Base-by-base conservation (phyloP, 1,140 invertebrate species). In the Cotesia vestalis region DNA sequence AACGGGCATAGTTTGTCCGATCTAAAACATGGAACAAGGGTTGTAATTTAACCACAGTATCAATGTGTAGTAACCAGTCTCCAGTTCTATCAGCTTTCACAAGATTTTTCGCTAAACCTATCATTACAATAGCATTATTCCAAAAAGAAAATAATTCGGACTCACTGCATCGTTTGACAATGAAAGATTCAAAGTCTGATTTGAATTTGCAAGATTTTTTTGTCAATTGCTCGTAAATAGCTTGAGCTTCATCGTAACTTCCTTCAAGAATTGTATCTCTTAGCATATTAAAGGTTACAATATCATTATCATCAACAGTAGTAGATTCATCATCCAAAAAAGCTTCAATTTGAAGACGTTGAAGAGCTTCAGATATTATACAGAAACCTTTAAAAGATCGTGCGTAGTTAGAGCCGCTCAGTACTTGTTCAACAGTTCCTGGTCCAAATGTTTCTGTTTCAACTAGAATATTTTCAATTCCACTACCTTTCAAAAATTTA, bases 11-110 rank as follows among this genome's bases (percentile, higher is more conserved):
- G 69, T 75, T 73, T 8, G 53, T 36, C 57, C 75, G n/a, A 34
- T 77, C 71, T 40, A 77, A 67, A 11, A 62, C 53, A 53, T 73
- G 71, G 17, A 77, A 71, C 12, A 77, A n/a, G 8, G 73, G 73
- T 53, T 67, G 68, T n/a, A 74, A 8, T 73, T 70, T 77, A 35
- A 62, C 52, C 0, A 77, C 14, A 8, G 40, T 71, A 0, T 55
- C 9, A 11, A 74, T 0, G 38, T 74, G 75, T 63, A 73, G 59
- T 14, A 67, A 11, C 67, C 73, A 77, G 52, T 77, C 35, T 0
- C 71, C 71, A 27, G 38, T 53, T 4, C 70, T 20, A 71, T 72
- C 66, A 12, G 61, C 62, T 46, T 67, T 17, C 61, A 76, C 66
- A 55, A 72, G 66, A 63, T 76, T 52, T 51, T 57, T 14, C 46